phyloP scores from a whole-genome alignment of 2,113 vertebrate genomes.

The Trichechus manatus region DNA sequence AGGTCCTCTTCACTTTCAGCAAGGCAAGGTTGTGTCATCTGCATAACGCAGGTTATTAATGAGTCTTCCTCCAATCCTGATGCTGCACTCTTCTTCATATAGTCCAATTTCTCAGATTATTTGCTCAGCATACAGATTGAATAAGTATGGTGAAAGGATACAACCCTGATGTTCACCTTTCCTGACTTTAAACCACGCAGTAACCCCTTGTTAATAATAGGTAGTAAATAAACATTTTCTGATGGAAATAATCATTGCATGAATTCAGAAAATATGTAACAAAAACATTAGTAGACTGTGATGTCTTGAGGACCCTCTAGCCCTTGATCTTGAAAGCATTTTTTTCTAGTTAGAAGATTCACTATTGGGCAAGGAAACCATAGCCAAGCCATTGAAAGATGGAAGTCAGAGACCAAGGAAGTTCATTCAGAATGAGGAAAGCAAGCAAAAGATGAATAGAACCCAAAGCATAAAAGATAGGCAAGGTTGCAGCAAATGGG shows the following conservation, averaged over 20 bases:
- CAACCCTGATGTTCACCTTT: no score
- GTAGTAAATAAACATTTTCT: not conserved
- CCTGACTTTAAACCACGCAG: no score
- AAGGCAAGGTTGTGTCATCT: no score
- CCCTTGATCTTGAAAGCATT: not conserved
- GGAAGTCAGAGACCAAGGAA: not conserved
- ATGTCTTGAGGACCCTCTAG: not conserved
- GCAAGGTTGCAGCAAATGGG: not conserved
- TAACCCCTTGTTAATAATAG: not conserved
- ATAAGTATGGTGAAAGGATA: no score
- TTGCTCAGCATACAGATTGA: no score
- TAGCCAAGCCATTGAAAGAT: not conserved
- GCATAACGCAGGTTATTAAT: no score
- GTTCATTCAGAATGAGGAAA: not conserved
- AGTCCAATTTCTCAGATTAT: no score
- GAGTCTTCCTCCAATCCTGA: no score
- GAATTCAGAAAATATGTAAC: slow-evolving; percentile 47
- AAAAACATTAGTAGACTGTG: not conserved
- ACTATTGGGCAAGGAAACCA: not conserved
- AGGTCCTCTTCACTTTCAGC: no score
- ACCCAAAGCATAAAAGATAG: not conserved
- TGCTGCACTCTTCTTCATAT: no score
- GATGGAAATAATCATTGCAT: not conserved
- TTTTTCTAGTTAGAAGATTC: not conserved
- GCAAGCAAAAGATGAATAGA: not conserved